Evolutionary conservation across 1,140 invertebrate genomes (phyloP), one percentile per base, ranked within the genome.

Genomic region (Sogatella furcifera): DNA sequence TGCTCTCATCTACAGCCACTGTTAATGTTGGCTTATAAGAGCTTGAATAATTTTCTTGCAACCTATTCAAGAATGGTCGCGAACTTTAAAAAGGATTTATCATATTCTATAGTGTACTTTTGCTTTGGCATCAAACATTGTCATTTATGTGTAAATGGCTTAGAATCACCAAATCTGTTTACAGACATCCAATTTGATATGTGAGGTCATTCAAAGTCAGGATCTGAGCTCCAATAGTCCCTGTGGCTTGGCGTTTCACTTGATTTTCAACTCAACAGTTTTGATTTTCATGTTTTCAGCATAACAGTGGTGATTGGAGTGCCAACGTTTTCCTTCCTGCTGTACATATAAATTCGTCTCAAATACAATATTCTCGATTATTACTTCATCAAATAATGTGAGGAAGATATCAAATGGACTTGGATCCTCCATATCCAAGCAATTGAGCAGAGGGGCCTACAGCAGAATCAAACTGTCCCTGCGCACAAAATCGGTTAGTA

Each of bases 131-230:
- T 55, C 11, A 64, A 9, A 41, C 21, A 57, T 70, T 69, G 52
- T 69, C 60, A 64, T 68, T 69, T 10, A 70, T 10, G 62, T 69
- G 69, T 13, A 70, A 52, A 60, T 71, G 57, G 22, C 60, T 53
- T 52, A 74, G 62, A 56, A 73, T 55, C 62, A 46, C 71, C 66
- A 63, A 75, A 76, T 41, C 73, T 55, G 63, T 73, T 74, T 13
- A 74, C 55, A 49, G 69, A 57, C 72, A 76, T 76, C 31, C 70
- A 41, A 55, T 59, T 64, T 60, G 67, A 63, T 52, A 76, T 70
- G 60, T 70, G 52, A 65, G 34, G 62, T 73, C 70, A 59, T 66
- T 49, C 41, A n/a, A 75, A 68, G 63, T 70, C 66, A 54, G 60
- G 24, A 68, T 73, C 69, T 31, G 60, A 61, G 55, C 67, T 68